Evolutionary conservation across 2,888 invertebrate genomes (phyloP), one percentile per base, ranked within the genome.

Genomic region (Aporophyla lueneburgensis): DNA sequence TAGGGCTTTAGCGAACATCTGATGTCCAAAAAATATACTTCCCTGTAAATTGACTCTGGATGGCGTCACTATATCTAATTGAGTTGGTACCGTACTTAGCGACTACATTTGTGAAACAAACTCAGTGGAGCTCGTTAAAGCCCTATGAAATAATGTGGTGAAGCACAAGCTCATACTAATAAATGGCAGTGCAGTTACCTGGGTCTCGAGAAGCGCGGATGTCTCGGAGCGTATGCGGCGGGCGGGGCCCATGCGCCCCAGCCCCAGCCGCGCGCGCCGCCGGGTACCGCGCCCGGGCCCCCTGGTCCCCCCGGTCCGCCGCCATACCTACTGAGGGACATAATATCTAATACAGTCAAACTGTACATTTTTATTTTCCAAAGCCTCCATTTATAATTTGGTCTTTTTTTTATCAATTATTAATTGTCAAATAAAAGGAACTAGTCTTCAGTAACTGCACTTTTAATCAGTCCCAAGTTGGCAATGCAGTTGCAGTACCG

Each of bases 191-290:
- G 62, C 6, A 16, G 54, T 92, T 93, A 96, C 96, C 96, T 96
- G 87, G 96, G 96, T 12, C 96, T 87, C 12, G 94, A 86, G 92
- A 96, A 96, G 84, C 96, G 94, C 78, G 96, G 96, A 82, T 95
- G 96, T 0, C 96, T 81, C 9, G 96, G 96, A 67, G 90, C 93
- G 91, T 95, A 96, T 77, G 96, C 94, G 78, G 95, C 94, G 83
- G 96, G 96, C 66, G 96, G 96, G 16, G 95, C 96, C 96, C 96
- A 96, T 12, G 94, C 96, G 72, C 94, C 94, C 96, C 96, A 95
- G 85, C 94, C 95, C 95, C 96, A 95, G 77, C 92, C 93, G 78
- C 95, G 93, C 40, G 89, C 90, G 12, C 89, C 90, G 46, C 86
- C 88, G 40, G 89, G 89, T 14, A 88, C 91, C 24, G 87, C 88